Evolutionary conservation across 2,113 vertebrate genomes (phyloP), one percentile per base, ranked within the genome.

Genomic region (Bothrops jararaca): DNA sequence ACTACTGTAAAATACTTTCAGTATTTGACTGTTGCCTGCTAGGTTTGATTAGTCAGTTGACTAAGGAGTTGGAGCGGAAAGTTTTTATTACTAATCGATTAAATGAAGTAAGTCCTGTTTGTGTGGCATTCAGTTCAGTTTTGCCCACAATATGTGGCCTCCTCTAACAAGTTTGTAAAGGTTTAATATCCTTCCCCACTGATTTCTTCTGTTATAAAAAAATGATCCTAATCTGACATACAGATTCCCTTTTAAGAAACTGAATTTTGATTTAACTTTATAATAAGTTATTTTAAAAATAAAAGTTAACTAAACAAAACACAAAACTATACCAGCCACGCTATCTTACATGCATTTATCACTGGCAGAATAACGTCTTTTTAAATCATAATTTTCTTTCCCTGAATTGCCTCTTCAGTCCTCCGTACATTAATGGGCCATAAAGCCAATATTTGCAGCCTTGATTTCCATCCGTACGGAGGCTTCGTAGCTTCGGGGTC

Each of bases 401-500:
- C 58, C 45, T 15, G 6, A 1, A 57, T 93, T 64, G 5, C 91
- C 94, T 92, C 45, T 91, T 26, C 94, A 99, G 99, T 98, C 96
- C 97, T 99, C 50, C 98, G 98, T 74, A 99, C 98, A 0, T 96
- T 99, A 92, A 98, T 98, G 89, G 99, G 99, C 91, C 99, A 99
- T 97, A 99, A 99, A 95, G 98, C 99, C 0, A 99, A 98, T 94
- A 98, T 99, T 95, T 99, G 98, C 97, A 99, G 99, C 95, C 98
- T 99, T 86, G 98, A 98, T 90, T 99, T 99, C 95, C 98, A 99
- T 92, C 99, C 99, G 0, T 99, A 98, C 10, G 98, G 98, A 87
- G 98, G 98, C 86, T 99, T 99, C 91, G 97, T 99, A 53, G 99
- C 98, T 20, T 99, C 99, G 0, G 98, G 99, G 20, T 99, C 99